Evolutionary conservation across 2,113 vertebrate genomes (phyloP).

Genomic region (rat (Rattus norvegicus)): DNA sequence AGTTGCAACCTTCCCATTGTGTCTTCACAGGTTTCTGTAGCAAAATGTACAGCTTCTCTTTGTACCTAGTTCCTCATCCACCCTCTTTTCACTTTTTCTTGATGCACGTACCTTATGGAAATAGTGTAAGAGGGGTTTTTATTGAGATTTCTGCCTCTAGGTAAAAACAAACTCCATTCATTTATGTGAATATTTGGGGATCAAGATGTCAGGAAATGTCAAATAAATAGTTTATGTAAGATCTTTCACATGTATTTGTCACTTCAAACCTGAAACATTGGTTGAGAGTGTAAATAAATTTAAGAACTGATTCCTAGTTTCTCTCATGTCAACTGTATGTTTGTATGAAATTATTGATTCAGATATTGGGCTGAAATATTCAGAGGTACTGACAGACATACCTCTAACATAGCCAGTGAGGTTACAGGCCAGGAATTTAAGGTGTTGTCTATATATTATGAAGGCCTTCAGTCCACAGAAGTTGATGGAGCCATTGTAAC

Average conservation of each 20-base stretch:
- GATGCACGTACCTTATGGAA: background rate
- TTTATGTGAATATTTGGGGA: background rate
- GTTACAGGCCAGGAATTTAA: background rate
- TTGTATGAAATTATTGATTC: background rate
- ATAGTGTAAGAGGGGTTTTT: background rate
- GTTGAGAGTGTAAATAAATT: background rate
- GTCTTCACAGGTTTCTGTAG: background rate
- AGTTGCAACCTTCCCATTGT: background rate
- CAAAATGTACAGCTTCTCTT: background rate
- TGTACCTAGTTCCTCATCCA: background rate
- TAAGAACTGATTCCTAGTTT: background rate
- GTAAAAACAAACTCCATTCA: slow-evolving; percentile 11
- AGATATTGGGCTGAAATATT: background rate
- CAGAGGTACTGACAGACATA: background rate
- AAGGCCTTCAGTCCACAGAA: background rate
- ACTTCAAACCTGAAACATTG: slow-evolving; percentile 24
- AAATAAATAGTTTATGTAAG: background rate
- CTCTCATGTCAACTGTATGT: background rate
- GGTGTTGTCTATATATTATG: background rate
- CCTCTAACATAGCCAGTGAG: background rate
- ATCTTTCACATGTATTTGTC: background rate
- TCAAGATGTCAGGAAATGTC: background rate
- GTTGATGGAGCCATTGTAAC: background rate
- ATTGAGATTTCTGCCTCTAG: background rate
- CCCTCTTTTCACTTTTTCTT: background rate